phyloP scores from a whole-genome alignment of 1,140 invertebrate species.

The Drosophila pectinifera region DNA sequence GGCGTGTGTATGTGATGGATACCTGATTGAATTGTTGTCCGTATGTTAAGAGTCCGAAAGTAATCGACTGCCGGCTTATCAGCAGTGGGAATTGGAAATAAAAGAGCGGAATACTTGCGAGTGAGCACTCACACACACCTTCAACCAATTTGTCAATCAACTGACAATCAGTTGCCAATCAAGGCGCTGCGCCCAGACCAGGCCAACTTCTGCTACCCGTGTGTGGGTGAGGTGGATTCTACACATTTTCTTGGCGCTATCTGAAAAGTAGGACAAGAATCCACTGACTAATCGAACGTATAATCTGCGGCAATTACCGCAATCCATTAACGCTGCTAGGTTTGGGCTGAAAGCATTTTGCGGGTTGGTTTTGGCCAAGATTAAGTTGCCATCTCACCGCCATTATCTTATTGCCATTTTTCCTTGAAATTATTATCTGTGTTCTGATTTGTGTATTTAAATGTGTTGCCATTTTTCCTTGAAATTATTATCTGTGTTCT shows the following conservation, averaged over 20 bases:
- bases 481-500: neutral
- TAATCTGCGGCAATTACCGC: constrained; percentile 40
- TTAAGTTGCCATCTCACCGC: too few relatives aligned
- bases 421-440: neutral
- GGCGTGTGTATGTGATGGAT: constrained; percentile 44
- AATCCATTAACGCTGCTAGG: constrained; percentile 35
- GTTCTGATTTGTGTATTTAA: neutral
- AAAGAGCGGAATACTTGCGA: neutral
- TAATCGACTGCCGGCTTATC: constrained; percentile 54
- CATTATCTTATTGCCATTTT: too few relatives aligned
- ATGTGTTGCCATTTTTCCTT: neutral
- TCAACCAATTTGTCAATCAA: constrained; percentile 70
- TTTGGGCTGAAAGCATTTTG: constrained; percentile 3
- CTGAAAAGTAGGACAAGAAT: constrained; percentile 20
- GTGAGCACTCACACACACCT: constrained; percentile 17
- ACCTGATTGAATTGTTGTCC: constrained; percentile 70
- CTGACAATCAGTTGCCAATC: constrained; percentile 70
- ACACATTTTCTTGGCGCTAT: constrained; percentile 5
- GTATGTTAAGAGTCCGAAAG: constrained; percentile 41
- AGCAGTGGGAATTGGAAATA: constrained; percentile 15
- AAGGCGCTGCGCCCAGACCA: constrained; percentile 18
- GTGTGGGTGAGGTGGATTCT: constrained; percentile 26
- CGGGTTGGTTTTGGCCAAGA: neutral
- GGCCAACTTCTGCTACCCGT: neutral
- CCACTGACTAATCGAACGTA: constrained; percentile 44